Evolutionary conservation across 2,797 vertebrate species (phyloP).

Genomic region (Cottoperca gobio): DNA sequence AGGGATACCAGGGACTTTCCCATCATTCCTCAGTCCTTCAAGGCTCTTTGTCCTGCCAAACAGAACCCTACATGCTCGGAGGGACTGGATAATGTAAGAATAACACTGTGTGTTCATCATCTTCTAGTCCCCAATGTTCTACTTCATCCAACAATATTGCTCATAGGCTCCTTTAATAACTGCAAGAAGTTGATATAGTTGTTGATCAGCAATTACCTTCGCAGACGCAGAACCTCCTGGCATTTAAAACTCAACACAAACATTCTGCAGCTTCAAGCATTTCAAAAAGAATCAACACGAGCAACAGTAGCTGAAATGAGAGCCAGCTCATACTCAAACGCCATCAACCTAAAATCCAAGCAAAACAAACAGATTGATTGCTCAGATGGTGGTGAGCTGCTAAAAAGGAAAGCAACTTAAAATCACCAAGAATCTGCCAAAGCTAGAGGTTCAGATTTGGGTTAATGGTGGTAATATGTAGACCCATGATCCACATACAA

Average conservation of each 20-base stretch:
- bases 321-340: conserved; percentile 8
- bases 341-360: conserved; percentile 17
- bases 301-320: conserved; percentile 22
- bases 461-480: conserved; percentile 5
- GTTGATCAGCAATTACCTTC: not conserved
- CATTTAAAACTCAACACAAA: not conserved
- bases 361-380: conserved; percentile 43
- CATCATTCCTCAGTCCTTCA: conserved; percentile 46
- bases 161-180: not conserved
- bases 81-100: not conserved
- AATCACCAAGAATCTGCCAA: conserved; percentile 1
- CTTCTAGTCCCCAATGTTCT: not conserved
- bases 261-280: not conserved
- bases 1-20: conserved; percentile 64
- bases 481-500: not conserved
- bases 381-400: not conserved
- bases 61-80: conserved; percentile 15
- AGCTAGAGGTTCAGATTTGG: not conserved
- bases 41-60: conserved; percentile 35
- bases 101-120: not conserved
- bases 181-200: not conserved
- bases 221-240: not conserved
- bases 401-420: conserved; percentile 2
- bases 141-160: not conserved
- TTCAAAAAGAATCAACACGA: not conserved